Conservation (phyloP, 2,797 vertebrate species). For the Discoglossus pictus region DNA sequence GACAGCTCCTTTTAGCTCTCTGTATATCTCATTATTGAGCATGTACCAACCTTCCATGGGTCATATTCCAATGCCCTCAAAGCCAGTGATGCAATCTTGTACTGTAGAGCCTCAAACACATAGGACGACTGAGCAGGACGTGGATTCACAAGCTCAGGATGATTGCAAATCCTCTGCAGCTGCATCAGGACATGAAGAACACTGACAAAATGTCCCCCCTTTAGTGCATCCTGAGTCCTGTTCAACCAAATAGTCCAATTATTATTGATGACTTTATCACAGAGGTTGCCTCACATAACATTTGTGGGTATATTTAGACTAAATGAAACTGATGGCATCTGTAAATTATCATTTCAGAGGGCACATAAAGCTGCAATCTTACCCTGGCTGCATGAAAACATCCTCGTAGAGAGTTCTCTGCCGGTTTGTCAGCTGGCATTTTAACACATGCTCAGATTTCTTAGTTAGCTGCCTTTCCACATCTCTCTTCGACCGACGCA, state of each 20-base stretch:
- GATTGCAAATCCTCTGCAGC: constrained; percentile 86
- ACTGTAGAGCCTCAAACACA: constrained; percentile 69
- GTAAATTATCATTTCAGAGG: too few relatives aligned
- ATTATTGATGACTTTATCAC: too few relatives aligned
- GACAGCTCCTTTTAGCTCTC: too few relatives aligned
- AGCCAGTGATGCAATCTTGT: constrained; percentile 74
- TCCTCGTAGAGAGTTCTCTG: constrained; percentile 86
- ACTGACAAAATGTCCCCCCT: constrained; percentile 82
- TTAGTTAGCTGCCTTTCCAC: constrained; percentile 87
- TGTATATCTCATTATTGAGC: too few relatives aligned
- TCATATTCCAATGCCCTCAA: constrained; percentile 72
- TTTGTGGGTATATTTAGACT: too few relatives aligned
- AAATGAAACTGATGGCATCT: too few relatives aligned
- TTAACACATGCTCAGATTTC: constrained; percentile 85
- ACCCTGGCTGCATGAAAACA: constrained; percentile 83
- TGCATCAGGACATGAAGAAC: constrained; percentile 81
- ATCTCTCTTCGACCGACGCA: constrained; percentile 83
- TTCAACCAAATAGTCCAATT: constrained; percentile 6
- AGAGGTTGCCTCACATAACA: too few relatives aligned
- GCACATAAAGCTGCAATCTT: constrained; percentile 48
- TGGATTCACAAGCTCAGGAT: constrained; percentile 79
- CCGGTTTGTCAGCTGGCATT: constrained; percentile 78
- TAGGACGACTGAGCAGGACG: constrained; percentile 73
- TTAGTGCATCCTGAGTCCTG: constrained; percentile 83
- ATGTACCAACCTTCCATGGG: constrained; percentile 74